phyloP scores from a whole-genome alignment of 1,140 invertebrate genomes.

The Neoseiulus cucumeris region DNA sequence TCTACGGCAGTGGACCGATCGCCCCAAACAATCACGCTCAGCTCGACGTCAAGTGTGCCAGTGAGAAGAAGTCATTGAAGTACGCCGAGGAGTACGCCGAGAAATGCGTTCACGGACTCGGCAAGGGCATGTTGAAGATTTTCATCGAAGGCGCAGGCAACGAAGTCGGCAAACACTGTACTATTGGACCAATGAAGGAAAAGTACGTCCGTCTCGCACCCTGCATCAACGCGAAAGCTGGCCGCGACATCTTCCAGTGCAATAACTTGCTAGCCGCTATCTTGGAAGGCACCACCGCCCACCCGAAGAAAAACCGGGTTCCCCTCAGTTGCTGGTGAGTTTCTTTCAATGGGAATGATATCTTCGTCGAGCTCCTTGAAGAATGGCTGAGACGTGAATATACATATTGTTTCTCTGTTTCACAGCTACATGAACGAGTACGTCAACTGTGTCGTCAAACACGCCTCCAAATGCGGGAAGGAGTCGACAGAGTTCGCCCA shows the following conservation, averaged over 20 bases:
- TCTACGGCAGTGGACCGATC: background rate
- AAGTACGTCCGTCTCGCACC: background rate
- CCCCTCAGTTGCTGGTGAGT: background rate
- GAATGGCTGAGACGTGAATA: no score
- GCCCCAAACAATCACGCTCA: background rate
- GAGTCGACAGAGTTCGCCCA: background rate
- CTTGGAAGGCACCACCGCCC: background rate
- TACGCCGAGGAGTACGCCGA: background rate
- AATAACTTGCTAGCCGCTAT: background rate
- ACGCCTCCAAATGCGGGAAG: background rate
- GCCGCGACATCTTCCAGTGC: background rate
- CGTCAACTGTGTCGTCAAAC: background rate
- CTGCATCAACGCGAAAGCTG: background rate
- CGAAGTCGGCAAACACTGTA: background rate
- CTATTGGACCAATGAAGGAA: background rate
- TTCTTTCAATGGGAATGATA: no score
- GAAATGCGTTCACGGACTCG: no score
- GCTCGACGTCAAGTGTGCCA: background rate
- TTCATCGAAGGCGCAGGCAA: background rate
- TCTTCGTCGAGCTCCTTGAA: no score
- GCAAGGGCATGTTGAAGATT: background rate
- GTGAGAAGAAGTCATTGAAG: background rate
- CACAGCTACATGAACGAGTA: background rate
- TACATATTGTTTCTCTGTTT: background rate
- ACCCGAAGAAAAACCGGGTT: background rate